These are phyloP conservation scores for Megalops atlanticus DNA, from an alignment of 2,113 vertebrate genomes.

Conservation along the genomic window DNA sequence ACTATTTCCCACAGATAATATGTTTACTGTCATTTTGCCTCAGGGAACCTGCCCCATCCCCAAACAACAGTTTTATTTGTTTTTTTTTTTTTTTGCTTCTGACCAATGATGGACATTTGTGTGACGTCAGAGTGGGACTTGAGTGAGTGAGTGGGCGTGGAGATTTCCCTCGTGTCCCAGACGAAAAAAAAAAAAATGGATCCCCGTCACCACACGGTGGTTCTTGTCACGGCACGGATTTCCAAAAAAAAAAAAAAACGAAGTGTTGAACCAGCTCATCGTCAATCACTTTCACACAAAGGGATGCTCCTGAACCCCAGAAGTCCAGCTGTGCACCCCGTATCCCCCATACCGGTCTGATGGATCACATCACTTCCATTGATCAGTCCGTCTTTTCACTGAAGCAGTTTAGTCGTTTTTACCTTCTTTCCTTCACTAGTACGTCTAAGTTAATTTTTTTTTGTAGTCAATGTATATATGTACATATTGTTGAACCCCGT, in stretches of 20 bases:
- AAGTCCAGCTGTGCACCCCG: not conserved
- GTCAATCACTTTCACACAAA: not conserved
- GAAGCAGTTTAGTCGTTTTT: conserved; percentile 16
- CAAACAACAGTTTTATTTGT: conserved; percentile 23
- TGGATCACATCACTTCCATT: not conserved
- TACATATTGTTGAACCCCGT: conserved; percentile 63
- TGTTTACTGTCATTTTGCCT: conserved; percentile 68
- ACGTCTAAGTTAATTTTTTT: conserved; percentile 23
- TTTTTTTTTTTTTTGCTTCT: conserved; percentile 21
- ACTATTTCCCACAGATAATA: conserved; percentile 40
- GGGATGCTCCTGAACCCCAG: not conserved
- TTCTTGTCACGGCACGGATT: not conserved
- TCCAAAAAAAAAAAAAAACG: not conserved
- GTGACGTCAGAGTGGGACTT: not conserved
- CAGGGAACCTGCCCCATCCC: conserved; percentile 64
- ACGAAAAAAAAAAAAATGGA: too few species aligned
- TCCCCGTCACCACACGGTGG: not conserved
- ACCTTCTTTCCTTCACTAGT: conserved; percentile 5
- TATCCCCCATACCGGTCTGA: not conserved
- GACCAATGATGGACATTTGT: conserved; percentile 27
- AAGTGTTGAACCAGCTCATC: not conserved
- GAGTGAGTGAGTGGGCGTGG: not conserved
- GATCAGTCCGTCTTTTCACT: not conserved
- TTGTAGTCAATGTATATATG: conserved; percentile 52
- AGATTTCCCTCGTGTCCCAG: not conserved